Percentiles rank a stretch among this genome's conserved stretches.
Evolutionary conservation across 2,797 vertebrate genomes (phyloP).

Genomic region (Gephyroberyx darwinii): DNA sequence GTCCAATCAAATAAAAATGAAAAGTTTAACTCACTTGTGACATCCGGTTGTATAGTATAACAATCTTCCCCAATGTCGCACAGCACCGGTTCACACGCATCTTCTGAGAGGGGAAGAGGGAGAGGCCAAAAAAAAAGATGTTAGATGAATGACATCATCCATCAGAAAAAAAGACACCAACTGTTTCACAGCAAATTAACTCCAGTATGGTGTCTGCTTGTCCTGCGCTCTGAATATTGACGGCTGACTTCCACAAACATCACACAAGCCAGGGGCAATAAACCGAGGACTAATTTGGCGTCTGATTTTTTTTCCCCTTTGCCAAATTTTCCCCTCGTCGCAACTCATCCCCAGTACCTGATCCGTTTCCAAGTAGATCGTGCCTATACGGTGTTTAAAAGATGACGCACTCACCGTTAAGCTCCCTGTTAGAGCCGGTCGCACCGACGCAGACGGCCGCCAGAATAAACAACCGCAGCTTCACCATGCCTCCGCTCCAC

Average conservation of each 20-base stretch:
- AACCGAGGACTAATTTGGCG: no score
- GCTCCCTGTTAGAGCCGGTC: background rate
- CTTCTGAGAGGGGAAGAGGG: background rate
- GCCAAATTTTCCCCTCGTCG: no score
- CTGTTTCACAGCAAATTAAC: no score
- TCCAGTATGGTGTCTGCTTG: no score
- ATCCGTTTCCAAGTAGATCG: no score
- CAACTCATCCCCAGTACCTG: no score
- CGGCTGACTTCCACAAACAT: no score
- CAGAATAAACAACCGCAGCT: background rate
- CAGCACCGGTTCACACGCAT: constrained; percentile 7
- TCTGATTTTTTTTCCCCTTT: no score
- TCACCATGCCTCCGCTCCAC: background rate
- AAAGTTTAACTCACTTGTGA: constrained; percentile 1
- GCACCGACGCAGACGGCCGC: background rate
- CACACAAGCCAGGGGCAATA: no score
- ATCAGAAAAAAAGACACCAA: background rate
- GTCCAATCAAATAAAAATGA: background rate
- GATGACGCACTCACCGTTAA: constrained; percentile 18
- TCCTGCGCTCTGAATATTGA: no score
- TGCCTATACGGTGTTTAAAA: background rate
- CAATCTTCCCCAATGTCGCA: background rate
- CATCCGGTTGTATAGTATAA: background rate
- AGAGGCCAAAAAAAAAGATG: background rate
- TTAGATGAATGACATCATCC: background rate